Percentiles rank a stretch among this genome's conserved stretches.
phyloP scores from a whole-genome alignment of 2,888 invertebrate species.

The Eristalis pertinax region DNA sequence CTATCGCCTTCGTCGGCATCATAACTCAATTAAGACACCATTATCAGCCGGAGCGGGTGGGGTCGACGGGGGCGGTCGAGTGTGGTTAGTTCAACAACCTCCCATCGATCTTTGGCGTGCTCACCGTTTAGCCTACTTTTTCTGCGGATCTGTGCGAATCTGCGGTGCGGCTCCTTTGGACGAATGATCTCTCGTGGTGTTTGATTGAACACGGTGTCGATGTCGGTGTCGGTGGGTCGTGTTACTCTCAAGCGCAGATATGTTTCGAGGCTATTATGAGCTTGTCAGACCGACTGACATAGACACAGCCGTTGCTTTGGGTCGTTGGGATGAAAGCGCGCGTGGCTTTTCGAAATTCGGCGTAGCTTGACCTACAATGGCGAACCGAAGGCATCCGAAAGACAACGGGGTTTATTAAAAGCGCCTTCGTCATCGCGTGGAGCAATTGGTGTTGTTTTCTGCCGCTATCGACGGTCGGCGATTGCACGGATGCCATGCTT shows the following conservation, averaged over 20 bases:
- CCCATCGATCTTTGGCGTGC: slow-evolving; percentile 21
- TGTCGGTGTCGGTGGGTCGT: slow-evolving; percentile 1
- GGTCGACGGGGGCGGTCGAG: neutral
- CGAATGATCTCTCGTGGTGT: slow-evolving; percentile 16
- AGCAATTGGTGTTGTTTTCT: neutral
- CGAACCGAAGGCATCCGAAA: neutral
- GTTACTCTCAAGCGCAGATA: slow-evolving; percentile 11
- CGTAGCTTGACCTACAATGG: slow-evolving; percentile 17
- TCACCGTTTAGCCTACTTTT: slow-evolving; percentile 50
- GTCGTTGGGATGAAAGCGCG: neutral
- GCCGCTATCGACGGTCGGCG: neutral
- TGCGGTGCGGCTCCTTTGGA: neutral
- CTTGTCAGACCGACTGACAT: slow-evolving; percentile 6
- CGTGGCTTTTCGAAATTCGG: slow-evolving; percentile 7
- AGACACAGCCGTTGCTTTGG: neutral
- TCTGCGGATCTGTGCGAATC: slow-evolving; percentile 23
- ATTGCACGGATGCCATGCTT: slow-evolving; percentile 34
- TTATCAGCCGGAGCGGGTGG: slow-evolving; percentile 14
- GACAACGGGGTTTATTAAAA: slow-evolving; percentile 22
- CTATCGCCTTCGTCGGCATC: slow-evolving; percentile 2
- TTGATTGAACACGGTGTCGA: slow-evolving; percentile 34
- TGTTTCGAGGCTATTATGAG: slow-evolving; percentile 23
- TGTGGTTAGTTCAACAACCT: slow-evolving; percentile 46
- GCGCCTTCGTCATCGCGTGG: neutral
- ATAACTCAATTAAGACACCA: slow-evolving; percentile 51